Base-by-base conservation (phyloP, 1,140 invertebrate species). In the Pseudomyrmex pallidus region DNA sequence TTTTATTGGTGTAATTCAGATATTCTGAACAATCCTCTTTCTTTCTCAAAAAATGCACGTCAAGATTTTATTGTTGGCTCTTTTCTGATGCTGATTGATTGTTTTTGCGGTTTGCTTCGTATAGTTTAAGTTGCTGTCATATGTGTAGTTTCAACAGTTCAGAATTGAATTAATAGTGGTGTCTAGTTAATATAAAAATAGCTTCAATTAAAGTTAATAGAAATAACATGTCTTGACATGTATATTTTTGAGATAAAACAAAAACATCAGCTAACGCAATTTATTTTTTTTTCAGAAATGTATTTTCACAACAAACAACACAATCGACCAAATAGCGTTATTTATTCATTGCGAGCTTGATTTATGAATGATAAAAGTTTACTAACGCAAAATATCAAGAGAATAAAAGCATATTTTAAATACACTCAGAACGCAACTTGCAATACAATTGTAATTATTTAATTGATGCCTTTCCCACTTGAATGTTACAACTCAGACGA, bases 1-100 rank as follows among this genome's bases (percentile, higher is more conserved):
- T 83, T 86, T 84, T 77, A 61, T 25, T 17, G 48, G 17, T 50
- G 22, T 74, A 66, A 74, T 78, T 68, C 67, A 62, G 72, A 12
- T 61, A 52, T 50, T 25, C 77, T 56, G 52, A 80, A 63, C 62
- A 66, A 70, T 66, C 48, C 20, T 25, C 9, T 50, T 57, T 56
- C 35, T 35, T 7, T 35, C 35, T 35, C 35, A 35, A 35, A 7
- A 35, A 35, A 0, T 35, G 35, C 35, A 0, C 7, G 35, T 35
- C 35, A 35, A 35, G 5, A 35, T 35, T 35, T 35, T 3, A 35
- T 35, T 35, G 5, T 7, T 35, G 5, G 35, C 25, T 25, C 25
- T 25, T 25, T 25, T 25, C 25, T 25, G 5, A 35, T 35, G 35
- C 5, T 35, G 35, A 35, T 35, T 35, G 0, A 3, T 35, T 35